phyloP scores from a whole-genome alignment of 2,113 vertebrate genomes.

The Oncorhynchus tshawytscha region DNA sequence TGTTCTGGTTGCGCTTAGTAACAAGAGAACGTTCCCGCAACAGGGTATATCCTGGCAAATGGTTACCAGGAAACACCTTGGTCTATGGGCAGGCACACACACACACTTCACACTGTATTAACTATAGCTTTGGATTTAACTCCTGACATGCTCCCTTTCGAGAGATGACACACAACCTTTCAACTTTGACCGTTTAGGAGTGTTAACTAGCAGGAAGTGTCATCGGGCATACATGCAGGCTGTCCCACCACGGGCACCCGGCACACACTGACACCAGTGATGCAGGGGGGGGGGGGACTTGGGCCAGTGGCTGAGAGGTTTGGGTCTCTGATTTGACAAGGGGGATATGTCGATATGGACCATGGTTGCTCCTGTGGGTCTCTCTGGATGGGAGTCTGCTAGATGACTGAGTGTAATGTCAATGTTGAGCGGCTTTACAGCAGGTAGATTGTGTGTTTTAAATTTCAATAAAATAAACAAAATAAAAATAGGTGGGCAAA shows the following conservation, averaged over 20 bases:
- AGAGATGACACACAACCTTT: conserved; percentile 8
- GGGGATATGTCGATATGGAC: no score
- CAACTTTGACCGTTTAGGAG: conserved; percentile 31
- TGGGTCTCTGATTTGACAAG: no score
- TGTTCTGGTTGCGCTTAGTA: conserved; percentile 46
- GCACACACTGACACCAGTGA: not conserved
- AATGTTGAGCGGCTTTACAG: no score
- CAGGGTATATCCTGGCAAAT: conserved; percentile 38
- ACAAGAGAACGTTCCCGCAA: conserved; percentile 31
- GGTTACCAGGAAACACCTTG: conserved; percentile 52
- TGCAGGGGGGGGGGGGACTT: not conserved
- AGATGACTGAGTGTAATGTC: no score
- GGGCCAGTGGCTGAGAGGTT: no score
- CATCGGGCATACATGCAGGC: not conserved
- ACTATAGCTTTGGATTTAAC: conserved; percentile 12
- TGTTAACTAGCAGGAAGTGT: conserved; percentile 38
- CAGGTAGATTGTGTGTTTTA: no score
- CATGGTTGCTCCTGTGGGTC: no score
- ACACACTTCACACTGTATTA: conserved; percentile 20
- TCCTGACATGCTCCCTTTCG: conserved; percentile 4
- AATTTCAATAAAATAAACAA: no score
- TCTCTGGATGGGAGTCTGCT: no score
- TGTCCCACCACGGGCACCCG: not conserved
- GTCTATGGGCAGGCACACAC: conserved; percentile 18
- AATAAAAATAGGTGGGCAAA: no score